Percentiles rank a stretch among this genome's conserved stretches.
Conservation (phyloP, 2,888 invertebrate genomes). For the Panorpa germanica region DNA sequence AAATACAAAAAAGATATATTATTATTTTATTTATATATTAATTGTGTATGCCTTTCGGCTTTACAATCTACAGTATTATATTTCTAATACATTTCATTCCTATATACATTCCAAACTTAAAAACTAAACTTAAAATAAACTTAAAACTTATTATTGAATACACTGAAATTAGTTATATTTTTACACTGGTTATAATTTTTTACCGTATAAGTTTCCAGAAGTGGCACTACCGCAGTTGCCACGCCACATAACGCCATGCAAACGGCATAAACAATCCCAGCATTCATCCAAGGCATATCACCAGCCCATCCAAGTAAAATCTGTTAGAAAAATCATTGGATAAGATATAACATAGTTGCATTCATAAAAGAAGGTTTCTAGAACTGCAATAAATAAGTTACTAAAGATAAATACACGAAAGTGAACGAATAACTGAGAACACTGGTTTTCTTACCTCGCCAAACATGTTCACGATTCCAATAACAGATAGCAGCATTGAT, state of each 20-base stretch:
- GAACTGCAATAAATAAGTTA: constrained; percentile 2
- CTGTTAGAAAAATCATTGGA: constrained; percentile 28
- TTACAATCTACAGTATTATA: neutral
- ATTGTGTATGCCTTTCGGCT: neutral
- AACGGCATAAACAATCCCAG: constrained; percentile 59
- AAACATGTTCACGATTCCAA: constrained; percentile 74
- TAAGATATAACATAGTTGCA: constrained; percentile 1
- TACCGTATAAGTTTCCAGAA: constrained; percentile 22
- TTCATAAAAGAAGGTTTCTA: constrained; percentile 6
- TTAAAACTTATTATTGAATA: neutral
- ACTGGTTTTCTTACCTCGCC: constrained; percentile 49
- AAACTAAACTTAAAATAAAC: constrained; percentile 1
- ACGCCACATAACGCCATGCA: constrained; percentile 58
- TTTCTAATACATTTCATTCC: no score
- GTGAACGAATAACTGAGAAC: constrained; percentile 5
- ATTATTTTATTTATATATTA: neutral
- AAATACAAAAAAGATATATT: constrained; percentile 5
- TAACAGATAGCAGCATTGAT: constrained; percentile 68
- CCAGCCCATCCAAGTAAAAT: constrained; percentile 75
- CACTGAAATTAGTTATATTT: constrained; percentile 9
- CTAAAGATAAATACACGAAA: constrained; percentile 1
- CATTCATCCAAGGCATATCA: constrained; percentile 57
- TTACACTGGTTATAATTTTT: no score
- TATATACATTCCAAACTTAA: no score
- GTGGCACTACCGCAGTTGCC: constrained; percentile 45